These are phyloP conservation scores for Hypotaenidia okinawae DNA, from an alignment of 2,797 vertebrate species.

Conservation along the genomic window DNA sequence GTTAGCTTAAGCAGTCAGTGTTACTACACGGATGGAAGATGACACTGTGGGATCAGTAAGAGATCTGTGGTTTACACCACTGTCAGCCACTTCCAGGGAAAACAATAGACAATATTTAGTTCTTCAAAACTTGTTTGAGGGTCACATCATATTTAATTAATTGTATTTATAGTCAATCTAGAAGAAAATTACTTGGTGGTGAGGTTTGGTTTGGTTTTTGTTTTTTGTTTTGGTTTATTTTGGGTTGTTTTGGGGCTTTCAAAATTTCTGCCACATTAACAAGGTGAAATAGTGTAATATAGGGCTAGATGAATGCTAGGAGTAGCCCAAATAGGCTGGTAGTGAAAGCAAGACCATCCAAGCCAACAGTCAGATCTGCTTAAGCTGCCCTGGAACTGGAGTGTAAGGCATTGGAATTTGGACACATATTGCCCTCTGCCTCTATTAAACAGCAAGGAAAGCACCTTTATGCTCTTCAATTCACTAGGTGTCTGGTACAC, in stretches of 20 bases:
- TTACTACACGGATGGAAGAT: background rate
- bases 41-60: background rate
- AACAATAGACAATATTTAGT: background rate
- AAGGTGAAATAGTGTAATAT: background rate
- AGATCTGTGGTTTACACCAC: background rate
- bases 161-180: background rate
- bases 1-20: background rate
- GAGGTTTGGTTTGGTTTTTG: accelerated
- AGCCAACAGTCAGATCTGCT: background rate
- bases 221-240: too few relatives aligned
- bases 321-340: background rate
- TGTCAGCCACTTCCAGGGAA: background rate
- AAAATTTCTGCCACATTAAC: background rate
- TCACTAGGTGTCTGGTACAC: background rate
- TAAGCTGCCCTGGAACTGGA: background rate
- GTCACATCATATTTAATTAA: background rate
- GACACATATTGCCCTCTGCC: background rate
- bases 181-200: background rate
- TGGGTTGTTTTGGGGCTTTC: background rate
- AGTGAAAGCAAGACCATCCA: background rate
- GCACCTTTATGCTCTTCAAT: background rate
- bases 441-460: background rate
- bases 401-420: background rate
- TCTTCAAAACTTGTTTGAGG: background rate
- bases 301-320: background rate